Conservation (phyloP, 64 coral and sea anemone genomes). For the Stichodactyla helianthus region DNA sequence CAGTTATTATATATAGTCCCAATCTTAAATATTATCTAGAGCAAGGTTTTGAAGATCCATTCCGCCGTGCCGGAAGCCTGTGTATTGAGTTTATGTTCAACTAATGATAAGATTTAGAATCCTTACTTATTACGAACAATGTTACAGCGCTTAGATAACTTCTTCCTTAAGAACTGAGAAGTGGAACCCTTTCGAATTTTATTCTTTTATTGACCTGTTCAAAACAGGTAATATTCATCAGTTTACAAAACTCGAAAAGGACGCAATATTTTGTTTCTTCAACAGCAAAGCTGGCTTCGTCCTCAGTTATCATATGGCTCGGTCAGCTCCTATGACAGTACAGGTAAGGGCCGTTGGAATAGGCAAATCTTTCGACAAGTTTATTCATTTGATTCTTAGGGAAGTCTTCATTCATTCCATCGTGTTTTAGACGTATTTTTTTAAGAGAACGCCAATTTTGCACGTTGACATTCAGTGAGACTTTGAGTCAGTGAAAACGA, state of each 20-base stretch:
- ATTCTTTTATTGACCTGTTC: background rate
- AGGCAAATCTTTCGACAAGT: background rate
- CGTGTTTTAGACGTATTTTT: background rate
- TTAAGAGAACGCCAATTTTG: background rate
- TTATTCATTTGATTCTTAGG: background rate
- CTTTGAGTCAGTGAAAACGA: background rate
- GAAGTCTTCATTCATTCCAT: background rate
- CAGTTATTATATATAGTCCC: background rate
- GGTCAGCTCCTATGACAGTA: constrained; percentile 26
- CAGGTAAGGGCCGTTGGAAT: background rate
- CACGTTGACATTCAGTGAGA: background rate
- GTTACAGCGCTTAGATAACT: background rate
- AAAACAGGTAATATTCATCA: background rate
- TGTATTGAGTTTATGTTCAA: constrained; percentile 3
- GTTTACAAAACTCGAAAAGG: background rate
- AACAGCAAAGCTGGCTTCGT: constrained; percentile 23
- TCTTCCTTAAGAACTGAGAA: background rate
- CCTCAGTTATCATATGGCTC: constrained; percentile 22
- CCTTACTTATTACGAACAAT: background rate
- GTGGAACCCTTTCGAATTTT: background rate
- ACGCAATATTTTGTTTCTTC: background rate
- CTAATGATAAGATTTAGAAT: constrained; percentile 8
- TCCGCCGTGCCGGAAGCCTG: background rate
- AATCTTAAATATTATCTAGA: background rate
- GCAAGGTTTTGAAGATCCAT: background rate